phyloP scores from a whole-genome alignment of 2,797 vertebrate genomes.

The Lacerta viridis region DNA sequence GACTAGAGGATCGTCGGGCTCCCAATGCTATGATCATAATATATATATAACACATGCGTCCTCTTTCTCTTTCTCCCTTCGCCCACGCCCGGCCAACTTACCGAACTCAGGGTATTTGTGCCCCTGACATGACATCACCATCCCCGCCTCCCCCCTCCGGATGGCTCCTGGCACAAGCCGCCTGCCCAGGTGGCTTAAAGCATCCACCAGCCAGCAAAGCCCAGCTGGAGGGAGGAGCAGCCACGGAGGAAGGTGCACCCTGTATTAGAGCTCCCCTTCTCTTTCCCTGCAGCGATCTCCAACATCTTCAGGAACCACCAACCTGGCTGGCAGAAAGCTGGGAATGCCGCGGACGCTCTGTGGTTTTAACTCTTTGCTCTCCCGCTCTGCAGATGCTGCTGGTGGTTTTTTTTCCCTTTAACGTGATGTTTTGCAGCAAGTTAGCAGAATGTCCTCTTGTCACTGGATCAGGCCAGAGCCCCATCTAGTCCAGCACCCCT shows the following conservation, averaged over 20 bases:
- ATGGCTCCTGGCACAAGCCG: background rate
- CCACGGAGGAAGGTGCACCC: slow-evolving; percentile 2
- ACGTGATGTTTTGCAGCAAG: too few relatives aligned
- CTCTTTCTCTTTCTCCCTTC: background rate
- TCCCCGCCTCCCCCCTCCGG: background rate
- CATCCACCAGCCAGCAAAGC: background rate
- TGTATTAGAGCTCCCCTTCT: background rate
- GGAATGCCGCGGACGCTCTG: background rate
- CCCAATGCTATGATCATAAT: too few relatives aligned
- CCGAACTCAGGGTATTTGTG: background rate
- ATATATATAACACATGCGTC: too few relatives aligned
- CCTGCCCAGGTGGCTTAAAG: background rate
- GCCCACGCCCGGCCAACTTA: background rate
- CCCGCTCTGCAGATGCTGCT: too few relatives aligned
- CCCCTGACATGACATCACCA: background rate
- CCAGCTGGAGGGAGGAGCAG: background rate
- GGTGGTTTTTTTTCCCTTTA: too few relatives aligned
- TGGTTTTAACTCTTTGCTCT: slow-evolving; percentile 24
- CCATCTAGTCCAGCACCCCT: too few relatives aligned
- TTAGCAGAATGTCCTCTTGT: too few relatives aligned
- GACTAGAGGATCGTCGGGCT: too few relatives aligned
- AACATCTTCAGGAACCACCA: background rate
- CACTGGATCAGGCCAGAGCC: too few relatives aligned
- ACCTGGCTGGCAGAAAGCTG: background rate
- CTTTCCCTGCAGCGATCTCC: background rate